Conservation (phyloP, 2,113 vertebrate genomes). For the Malurus elegans region DNA sequence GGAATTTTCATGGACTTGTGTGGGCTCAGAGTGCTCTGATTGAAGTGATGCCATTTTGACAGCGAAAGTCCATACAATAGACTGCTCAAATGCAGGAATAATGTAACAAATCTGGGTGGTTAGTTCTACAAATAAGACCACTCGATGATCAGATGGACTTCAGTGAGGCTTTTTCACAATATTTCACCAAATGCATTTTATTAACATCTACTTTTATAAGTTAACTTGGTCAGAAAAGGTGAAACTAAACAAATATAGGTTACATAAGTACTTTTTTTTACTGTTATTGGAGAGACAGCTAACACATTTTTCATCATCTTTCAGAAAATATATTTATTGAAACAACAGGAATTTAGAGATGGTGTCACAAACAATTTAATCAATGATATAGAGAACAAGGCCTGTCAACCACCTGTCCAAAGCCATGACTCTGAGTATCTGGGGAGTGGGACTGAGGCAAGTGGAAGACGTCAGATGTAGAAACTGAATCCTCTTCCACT, state of each 20-base stretch:
- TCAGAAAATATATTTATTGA: background rate
- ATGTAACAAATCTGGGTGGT: background rate
- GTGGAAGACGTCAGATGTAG: background rate
- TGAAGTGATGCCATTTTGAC: background rate
- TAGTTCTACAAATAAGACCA: background rate
- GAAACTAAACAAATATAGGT: background rate
- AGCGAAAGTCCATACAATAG: background rate
- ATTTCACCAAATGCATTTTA: background rate
- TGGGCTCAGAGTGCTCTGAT: background rate
- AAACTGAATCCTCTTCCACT: background rate
- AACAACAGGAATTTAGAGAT: background rate
- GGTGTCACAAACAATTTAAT: background rate
- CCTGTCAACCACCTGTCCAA: background rate
- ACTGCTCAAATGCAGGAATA: background rate
- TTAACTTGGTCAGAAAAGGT: background rate
- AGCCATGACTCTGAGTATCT: background rate
- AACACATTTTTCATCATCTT: background rate
- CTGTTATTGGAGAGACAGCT: background rate
- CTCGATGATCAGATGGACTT: background rate
- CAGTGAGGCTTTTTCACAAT: background rate
- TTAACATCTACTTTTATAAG: background rate
- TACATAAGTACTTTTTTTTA: background rate
- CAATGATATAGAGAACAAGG: background rate
- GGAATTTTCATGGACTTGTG: background rate
- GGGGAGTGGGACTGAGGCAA: fast-evolving